A percentile compares a stretch with the other conserved stretches of the same genome.
phyloP scores from a whole-genome alignment of 2,888 invertebrate genomes.

The Lithophane socia region DNA sequence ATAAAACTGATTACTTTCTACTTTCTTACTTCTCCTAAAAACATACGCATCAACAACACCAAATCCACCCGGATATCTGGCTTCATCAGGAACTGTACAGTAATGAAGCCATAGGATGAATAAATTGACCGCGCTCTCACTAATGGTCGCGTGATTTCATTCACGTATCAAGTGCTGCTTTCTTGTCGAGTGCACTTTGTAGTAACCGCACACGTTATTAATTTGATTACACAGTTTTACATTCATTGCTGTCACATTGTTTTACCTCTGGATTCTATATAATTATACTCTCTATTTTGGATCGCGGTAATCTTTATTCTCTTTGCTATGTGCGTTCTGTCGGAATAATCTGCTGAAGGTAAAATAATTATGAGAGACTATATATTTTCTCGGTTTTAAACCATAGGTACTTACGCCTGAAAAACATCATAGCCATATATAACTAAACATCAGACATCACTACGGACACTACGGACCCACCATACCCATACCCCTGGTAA shows the following conservation, averaged over 20 bases:
- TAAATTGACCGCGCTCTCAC: conserved; percentile 25
- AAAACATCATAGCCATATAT: neutral
- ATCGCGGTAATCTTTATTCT: neutral
- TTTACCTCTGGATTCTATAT: neutral
- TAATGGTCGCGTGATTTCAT: conserved; percentile 36
- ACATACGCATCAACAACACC: neutral
- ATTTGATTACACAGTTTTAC: neutral
- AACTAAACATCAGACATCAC: too few species aligned
- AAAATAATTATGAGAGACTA: too few species aligned
- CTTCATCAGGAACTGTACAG: neutral
- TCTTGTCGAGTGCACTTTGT: conserved; percentile 9
- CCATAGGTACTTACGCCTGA: neutral
- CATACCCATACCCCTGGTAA: too few species aligned
- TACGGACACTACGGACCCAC: too few species aligned
- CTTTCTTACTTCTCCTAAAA: neutral
- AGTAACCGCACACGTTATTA: conserved; percentile 7
- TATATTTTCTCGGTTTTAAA: too few species aligned
- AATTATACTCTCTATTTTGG: too few species aligned
- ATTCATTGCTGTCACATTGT: neutral
- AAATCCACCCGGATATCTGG: neutral
- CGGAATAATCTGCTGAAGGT: too few species aligned
- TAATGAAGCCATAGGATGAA: conserved; percentile 34
- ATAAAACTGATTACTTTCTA: neutral
- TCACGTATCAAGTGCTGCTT: conserved; percentile 19
- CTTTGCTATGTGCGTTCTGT: neutral